Percentiles rank a stretch among this genome's conserved stretches.
Evolutionary conservation across 2,888 invertebrate species (phyloP).

Genomic region (Philereme transversata): DNA sequence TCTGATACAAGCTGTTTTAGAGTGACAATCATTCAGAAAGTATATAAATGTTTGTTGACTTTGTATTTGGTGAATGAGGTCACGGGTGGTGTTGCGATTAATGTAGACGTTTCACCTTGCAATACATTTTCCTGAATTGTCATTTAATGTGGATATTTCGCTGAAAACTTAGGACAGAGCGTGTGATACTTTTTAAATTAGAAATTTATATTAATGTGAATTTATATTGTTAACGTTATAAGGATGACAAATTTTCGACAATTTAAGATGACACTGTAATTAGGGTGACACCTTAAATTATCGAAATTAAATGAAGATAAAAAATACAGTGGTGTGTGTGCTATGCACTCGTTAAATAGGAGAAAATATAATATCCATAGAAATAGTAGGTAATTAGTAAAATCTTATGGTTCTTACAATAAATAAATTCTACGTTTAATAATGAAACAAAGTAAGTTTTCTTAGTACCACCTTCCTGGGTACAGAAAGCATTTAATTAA

Average conservation of each 20-base stretch:
- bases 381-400: too few species aligned
- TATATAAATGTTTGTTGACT: slow-evolving; percentile 46
- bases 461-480: too few species aligned
- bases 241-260: neutral
- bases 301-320: too few species aligned
- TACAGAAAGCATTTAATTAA: too few species aligned
- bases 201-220: neutral
- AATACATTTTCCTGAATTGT: slow-evolving; percentile 5
- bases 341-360: too few species aligned
- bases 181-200: neutral
- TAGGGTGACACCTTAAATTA: too few species aligned
- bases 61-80: slow-evolving; percentile 46
- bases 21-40: slow-evolving; percentile 54
- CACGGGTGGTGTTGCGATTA: slow-evolving; percentile 43
- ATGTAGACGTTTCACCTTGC: slow-evolving; percentile 21
- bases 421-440: too few species aligned
- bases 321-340: too few species aligned
- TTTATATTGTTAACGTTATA: neutral
- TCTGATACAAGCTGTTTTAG: slow-evolving; percentile 50
- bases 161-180: slow-evolving; percentile 7
- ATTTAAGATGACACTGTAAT: neutral
- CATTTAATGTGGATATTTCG: slow-evolving; percentile 7
- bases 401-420: too few species aligned
- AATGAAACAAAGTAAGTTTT: too few species aligned
- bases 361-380: too few species aligned